Conservation (phyloP, 2,888 invertebrate genomes). For the Drosophila nigricruria region DNA sequence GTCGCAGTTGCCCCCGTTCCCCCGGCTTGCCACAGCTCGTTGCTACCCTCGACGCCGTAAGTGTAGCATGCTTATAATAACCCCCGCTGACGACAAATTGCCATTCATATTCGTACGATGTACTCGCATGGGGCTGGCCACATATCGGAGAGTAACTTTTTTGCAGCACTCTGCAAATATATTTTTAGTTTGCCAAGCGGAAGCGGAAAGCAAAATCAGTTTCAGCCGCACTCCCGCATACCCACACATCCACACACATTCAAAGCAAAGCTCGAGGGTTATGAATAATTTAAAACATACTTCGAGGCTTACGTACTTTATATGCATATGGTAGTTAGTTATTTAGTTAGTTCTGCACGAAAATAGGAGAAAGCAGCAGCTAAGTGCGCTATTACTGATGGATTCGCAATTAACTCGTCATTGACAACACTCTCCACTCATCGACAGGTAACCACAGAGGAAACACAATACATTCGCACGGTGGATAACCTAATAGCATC, state of each 20-base stretch:
- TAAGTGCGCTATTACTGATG: background rate
- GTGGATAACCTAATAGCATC: constrained; percentile 84
- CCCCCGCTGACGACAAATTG: constrained; percentile 77
- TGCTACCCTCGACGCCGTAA: constrained; percentile 36
- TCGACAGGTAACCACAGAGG: constrained; percentile 83
- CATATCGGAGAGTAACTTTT: constrained; percentile 52
- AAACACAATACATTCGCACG: constrained; percentile 84
- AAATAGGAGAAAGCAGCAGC: background rate
- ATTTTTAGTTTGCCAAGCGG: constrained; percentile 67
- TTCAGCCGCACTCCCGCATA: constrained; percentile 44
- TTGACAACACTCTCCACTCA: constrained; percentile 1
- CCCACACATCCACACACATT: constrained; percentile 4
- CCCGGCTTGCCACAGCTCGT: constrained; percentile 13
- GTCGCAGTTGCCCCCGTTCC: constrained; percentile 34
- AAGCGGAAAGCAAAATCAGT: constrained; percentile 77
- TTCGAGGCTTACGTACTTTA: constrained; percentile 36
- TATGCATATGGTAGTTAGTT: constrained; percentile 39
- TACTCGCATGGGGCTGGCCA: constrained; percentile 10
- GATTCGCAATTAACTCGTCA: constrained; percentile 30
- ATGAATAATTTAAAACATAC: constrained; percentile 72
- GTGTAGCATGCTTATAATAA: constrained; percentile 69
- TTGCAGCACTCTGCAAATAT: constrained; percentile 44
- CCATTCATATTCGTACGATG: constrained; percentile 63
- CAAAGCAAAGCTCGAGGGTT: constrained; percentile 17
- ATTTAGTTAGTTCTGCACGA: background rate